Percentiles rank a stretch among this genome's conserved stretches.
Evolutionary conservation across 2,888 invertebrate genomes (phyloP).

Genomic region (Hydroisotoma schaefferi): DNA sequence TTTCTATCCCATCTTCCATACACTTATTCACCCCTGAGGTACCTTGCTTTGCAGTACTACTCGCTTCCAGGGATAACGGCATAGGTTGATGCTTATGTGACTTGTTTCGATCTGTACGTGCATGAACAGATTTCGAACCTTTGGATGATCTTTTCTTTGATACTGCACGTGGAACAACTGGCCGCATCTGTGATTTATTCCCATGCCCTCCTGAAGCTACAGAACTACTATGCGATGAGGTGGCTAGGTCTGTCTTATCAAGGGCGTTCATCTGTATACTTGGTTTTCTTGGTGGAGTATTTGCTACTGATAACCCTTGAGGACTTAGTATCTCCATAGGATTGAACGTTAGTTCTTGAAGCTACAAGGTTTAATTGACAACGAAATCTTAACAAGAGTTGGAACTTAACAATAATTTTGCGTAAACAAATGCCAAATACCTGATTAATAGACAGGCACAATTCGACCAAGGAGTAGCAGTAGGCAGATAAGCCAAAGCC

Average conservation of each 20-base stretch:
- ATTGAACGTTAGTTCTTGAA: not conserved
- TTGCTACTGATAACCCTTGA: not conserved
- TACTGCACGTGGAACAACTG: too few relatives aligned
- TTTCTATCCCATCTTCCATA: not conserved
- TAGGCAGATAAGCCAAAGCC: conserved; percentile 14
- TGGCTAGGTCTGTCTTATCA: too few relatives aligned
- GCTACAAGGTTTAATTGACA: not conserved
- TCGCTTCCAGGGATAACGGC: not conserved
- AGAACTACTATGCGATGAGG: too few relatives aligned
- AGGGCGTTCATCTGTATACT: not conserved
- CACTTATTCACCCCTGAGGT: not conserved
- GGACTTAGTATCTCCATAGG: not conserved
- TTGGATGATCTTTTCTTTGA: too few relatives aligned
- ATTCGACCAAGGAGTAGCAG: conserved; percentile 24
- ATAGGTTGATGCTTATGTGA: not conserved
- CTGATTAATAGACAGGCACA: conserved; percentile 23
- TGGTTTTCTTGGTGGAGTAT: not conserved
- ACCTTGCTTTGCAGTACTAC: not conserved
- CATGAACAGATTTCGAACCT: too few relatives aligned
- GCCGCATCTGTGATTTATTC: too few relatives aligned
- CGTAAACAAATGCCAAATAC: not conserved
- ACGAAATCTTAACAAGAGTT: not conserved
- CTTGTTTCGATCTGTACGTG: too few relatives aligned
- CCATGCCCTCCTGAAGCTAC: not conserved
- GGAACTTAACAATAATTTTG: not conserved